Base-by-base conservation (phyloP, 1,140 invertebrate genomes). In the Drosophila insularis region DNA sequence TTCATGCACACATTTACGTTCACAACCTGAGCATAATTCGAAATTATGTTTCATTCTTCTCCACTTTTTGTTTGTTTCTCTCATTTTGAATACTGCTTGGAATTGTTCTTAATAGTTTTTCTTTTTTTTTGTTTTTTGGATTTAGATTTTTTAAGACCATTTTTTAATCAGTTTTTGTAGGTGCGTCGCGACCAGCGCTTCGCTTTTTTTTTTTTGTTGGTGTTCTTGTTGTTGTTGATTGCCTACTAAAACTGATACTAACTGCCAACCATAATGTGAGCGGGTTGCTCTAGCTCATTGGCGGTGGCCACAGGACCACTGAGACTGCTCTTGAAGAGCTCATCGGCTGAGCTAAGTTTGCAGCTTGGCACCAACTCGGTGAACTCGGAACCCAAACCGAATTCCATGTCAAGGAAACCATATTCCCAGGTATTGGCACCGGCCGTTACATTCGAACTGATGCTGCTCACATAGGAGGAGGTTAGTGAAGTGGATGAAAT, bases 311-410 rank as follows among this genome's bases (percentile, higher is more conserved):
- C 72, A 8, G 81, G 76, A 6, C 79, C 81, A 10, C 85, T 84
- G 2, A 90, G 61, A n/a, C 91, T 78, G 53, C 78, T 91, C 68
- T 92, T 94, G 39, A 95, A 92, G 21, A 95, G 93, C 78, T 96
- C 95, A 69, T 96, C 95, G 13, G 55, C 31, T n/a, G 94, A 94
- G 14, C 94, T 94, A 35, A 95, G 89, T 84, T 95, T 95, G 62
- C 91, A 92, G 92, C 94, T 94, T 32, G 95, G 95, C 82, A 95
- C 80, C 53, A 92, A 68, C 56, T 92, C 91, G 7, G 91, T 94
- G 63, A 94, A 94, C 79, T 94, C 94, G 14, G 94, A 91, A 6
- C 93, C 93, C 31, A 94, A 80, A 13, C 93, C 93, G 7, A 93
- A 93, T 14, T 93, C 93, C 76, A 93, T 93, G 65, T 93, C 93